Evolutionary conservation across 2,888 invertebrate species (phyloP), one percentile per base, ranked within the genome.

Genomic region (Trachelus stipa): DNA sequence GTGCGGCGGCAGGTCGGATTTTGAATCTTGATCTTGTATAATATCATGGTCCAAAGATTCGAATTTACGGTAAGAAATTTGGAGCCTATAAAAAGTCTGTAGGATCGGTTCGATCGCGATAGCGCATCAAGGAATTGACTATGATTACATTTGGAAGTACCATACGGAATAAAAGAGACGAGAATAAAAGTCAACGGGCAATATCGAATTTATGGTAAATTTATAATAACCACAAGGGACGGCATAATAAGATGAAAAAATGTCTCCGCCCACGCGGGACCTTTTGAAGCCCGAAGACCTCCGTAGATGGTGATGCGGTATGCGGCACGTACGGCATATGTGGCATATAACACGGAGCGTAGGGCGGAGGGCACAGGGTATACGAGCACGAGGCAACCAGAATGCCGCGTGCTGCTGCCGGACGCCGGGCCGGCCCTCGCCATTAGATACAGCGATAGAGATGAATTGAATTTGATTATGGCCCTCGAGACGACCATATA

Each of bases 391-490:
- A 4, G 40, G 40, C 40, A 40, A 1, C 40, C 15, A 1, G 40
- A 15, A 15, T 40, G 40, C 40, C 40, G 40, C 69, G 68, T 68
- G n/a, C 73, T 34, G 71, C 35, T 34, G 71, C 35, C n/a, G 71
- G 68, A 31, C 71, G 40, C 35, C 37, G 23, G 69, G 73, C 76
- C 74, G 73, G 79, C 78, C 80, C 79, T 73, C 35, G 73, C 82
- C 78, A 83, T 85, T 84, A 85, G 85, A 87, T 81, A 81, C 74
- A 77, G 81, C 82, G 86, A 89, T 88, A 84, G 82, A 86, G 84
- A 87, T 83, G 83, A 86, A 88, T 89, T 86, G 85, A 86, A 86
- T 87, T 85, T 83, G 84, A 89, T 88, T 85, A 83, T 80, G 82
- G 80, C 79, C 78, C 77, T 75, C 76, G 75, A 81, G 76, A 37